These are phyloP conservation scores for Mirounga angustirostris DNA, from an alignment of 2,113 vertebrate species.

Conservation along the genomic window DNA sequence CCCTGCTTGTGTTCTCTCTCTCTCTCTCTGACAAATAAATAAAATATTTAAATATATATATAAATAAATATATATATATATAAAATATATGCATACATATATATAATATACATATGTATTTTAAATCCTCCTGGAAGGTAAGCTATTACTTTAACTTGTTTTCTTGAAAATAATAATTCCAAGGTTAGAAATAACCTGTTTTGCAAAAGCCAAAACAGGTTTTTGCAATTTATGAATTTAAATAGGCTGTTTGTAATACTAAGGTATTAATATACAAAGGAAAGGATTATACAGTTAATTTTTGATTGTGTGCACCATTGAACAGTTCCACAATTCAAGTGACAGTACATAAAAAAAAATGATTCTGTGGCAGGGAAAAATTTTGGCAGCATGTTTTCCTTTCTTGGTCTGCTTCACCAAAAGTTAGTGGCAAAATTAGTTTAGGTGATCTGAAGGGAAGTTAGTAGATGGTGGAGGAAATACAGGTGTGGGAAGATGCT, in stretches of 20 bases:
- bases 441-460: background rate
- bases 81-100: too few species aligned
- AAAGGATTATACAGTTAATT: background rate
- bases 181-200: background rate
- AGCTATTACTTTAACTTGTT: background rate
- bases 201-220: background rate
- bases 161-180: slow-evolving; percentile 21
- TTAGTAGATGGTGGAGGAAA: background rate
- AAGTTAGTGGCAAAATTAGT: background rate
- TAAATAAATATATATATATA: too few species aligned
- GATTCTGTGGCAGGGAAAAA: background rate
- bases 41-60: too few species aligned
- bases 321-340: background rate
- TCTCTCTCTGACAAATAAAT: too few species aligned
- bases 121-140: background rate
- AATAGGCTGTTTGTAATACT: too few species aligned
- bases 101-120: background rate
- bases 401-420: background rate
- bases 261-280: background rate
- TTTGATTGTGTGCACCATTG: background rate
- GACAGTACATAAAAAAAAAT: background rate
- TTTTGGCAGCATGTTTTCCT: background rate
- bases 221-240: too few species aligned
- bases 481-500: background rate
- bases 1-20: too few species aligned